Evolutionary conservation across 2,888 invertebrate species (phyloP).

Genomic region (Nowickia ferox): DNA sequence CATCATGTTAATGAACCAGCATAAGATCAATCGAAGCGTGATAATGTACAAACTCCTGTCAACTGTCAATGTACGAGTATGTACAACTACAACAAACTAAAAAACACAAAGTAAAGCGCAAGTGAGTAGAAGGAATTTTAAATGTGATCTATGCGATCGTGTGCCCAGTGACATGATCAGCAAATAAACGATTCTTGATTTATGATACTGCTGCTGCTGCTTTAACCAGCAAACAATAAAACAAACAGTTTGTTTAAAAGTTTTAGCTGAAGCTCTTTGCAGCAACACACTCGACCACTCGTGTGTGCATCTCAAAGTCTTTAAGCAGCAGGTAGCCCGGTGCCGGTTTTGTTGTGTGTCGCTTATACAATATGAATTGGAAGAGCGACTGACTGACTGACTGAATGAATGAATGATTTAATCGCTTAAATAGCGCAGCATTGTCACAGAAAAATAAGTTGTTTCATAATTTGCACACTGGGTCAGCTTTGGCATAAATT

Average conservation of each 20-base stretch:
- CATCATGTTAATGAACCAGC: neutral
- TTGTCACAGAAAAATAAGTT: conserved; percentile 31
- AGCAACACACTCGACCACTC: neutral
- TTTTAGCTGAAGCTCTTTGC: neutral
- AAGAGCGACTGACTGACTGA: neutral
- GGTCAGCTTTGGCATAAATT: neutral
- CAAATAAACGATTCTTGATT: conserved; percentile 37
- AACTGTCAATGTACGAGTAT: conserved; percentile 30
- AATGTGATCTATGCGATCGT: conserved; percentile 65
- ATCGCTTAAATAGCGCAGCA: conserved; percentile 36
- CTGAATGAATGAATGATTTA: conserved; percentile 6
- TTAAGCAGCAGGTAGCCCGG: conserved; percentile 27
- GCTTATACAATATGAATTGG: neutral
- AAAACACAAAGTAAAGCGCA: conserved; percentile 28
- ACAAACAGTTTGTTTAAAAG: neutral
- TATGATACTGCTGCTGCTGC: conserved; percentile 32
- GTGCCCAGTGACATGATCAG: conserved; percentile 63
- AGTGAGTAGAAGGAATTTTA: conserved; percentile 48
- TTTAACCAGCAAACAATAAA: conserved; percentile 32
- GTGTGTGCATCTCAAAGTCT: neutral
- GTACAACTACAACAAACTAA: neutral
- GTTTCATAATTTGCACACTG: conserved; percentile 20
- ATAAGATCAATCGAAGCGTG: conserved; percentile 52
- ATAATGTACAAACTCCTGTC: conserved; percentile 47
- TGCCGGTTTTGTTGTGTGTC: conserved; percentile 12